Percentiles rank a stretch among this genome's conserved stretches.
phyloP scores from a whole-genome alignment of 2,113 vertebrate genomes.

The Halichoerus grypus region DNA sequence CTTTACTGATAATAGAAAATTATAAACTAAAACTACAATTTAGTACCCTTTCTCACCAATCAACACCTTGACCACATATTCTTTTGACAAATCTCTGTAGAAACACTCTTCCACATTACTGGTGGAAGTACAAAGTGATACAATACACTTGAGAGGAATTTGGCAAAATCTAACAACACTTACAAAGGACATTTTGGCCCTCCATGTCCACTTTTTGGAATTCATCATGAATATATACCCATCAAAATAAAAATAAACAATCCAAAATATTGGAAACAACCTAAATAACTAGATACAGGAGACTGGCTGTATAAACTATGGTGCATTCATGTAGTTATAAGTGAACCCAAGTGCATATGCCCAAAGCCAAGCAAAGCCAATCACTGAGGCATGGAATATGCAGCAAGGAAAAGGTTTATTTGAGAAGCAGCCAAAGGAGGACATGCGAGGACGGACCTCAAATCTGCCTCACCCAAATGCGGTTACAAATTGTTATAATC shows the following conservation, averaged over 20 bases:
- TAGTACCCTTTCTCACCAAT: not conserved
- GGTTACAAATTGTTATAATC: not conserved
- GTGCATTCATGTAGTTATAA: not conserved
- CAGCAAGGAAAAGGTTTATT: not conserved
- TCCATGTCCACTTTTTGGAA: not conserved
- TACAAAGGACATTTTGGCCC: not conserved
- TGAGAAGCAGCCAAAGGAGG: not conserved
- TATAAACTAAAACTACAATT: not conserved
- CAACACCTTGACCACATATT: not conserved
- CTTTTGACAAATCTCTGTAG: not conserved
- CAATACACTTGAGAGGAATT: not conserved
- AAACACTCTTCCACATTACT: not conserved
- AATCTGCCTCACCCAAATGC: not conserved
- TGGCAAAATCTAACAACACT: not conserved
- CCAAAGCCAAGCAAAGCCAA: not conserved
- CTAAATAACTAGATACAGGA: not conserved
- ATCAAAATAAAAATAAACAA: not conserved
- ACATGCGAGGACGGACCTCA: not conserved
- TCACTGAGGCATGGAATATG: not conserved
- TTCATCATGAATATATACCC: not conserved
- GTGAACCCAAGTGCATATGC: not conserved
- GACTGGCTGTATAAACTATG: not conserved
- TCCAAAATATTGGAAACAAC: not conserved
- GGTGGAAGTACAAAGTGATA: not conserved
- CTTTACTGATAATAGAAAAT: not conserved